Conservation (phyloP, 2,797 vertebrate genomes). For the Erethizon dorsatum region DNA sequence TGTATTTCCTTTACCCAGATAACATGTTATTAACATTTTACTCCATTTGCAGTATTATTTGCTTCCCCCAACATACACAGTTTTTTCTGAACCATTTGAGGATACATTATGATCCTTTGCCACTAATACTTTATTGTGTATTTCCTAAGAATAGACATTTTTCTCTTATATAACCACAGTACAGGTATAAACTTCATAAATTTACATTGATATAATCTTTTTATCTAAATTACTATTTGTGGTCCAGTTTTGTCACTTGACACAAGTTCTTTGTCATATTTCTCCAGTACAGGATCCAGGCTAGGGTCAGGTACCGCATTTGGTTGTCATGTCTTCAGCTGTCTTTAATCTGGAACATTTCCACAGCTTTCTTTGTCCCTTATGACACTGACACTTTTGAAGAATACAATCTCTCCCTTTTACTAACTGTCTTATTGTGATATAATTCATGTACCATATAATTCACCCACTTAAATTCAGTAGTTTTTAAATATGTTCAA, state of each 20-base stretch:
- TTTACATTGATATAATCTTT: constrained; percentile 50
- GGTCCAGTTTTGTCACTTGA: constrained; percentile 15
- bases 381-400: constrained; percentile 4
- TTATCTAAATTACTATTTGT: constrained; percentile 41
- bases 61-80: neutral
- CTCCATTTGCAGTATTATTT: neutral
- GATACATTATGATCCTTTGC: neutral
- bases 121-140: neutral
- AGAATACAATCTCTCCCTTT: neutral
- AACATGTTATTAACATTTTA: constrained; percentile 48
- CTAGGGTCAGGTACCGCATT: neutral
- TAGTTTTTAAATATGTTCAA: neutral
- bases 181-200: constrained; percentile 33
- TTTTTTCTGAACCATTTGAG: constrained; percentile 8
- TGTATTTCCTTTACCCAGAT: neutral
- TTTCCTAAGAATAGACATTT: neutral
- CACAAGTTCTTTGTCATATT: neutral
- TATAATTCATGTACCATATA: neutral
- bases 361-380: constrained; percentile 7
- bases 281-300: neutral
- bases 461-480: neutral
- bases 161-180: neutral
- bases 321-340: neutral
- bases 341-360: neutral
- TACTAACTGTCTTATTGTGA: neutral